phyloP scores from a whole-genome alignment of 2,113 vertebrate genomes.

The Aegypius monachus region DNA sequence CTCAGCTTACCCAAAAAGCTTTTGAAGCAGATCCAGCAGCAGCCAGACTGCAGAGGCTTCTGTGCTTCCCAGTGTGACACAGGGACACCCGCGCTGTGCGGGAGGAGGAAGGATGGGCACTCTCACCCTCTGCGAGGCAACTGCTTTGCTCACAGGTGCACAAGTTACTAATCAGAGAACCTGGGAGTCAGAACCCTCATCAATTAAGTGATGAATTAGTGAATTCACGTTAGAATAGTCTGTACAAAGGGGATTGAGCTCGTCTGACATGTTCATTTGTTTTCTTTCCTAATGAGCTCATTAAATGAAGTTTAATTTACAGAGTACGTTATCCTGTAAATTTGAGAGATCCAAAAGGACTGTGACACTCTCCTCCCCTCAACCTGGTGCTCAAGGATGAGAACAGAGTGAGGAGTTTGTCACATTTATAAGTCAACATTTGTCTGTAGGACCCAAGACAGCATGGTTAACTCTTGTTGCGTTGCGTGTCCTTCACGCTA shows the following conservation, averaged over 20 bases:
- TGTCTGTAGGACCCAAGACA: not conserved
- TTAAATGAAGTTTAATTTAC: not conserved
- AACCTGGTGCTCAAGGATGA: not conserved
- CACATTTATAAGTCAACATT: not conserved
- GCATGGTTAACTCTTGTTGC: not conserved
- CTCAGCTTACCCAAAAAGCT: not conserved
- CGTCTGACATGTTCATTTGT: not conserved
- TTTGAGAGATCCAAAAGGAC: not conserved
- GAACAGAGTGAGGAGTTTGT: not conserved
- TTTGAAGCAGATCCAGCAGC: not conserved
- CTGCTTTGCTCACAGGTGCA: not conserved
- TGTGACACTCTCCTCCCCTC: not conserved
- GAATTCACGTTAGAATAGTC: not conserved
- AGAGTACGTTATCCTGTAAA: not conserved
- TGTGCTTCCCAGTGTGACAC: not conserved
- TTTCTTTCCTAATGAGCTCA: not conserved
- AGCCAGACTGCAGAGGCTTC: not conserved
- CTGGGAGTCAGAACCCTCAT: not conserved
- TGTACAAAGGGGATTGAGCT: not conserved
- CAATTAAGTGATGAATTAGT: not conserved
- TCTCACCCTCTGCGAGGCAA: not conserved
- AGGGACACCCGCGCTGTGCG: accelerated
- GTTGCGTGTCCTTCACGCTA: not conserved
- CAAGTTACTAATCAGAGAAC: not conserved
- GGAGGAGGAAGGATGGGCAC: not conserved